These are phyloP conservation scores for Umimayanthus kanabou DNA, from an alignment of 92 coral and sea anemone genomes.

Conservation along the genomic window DNA sequence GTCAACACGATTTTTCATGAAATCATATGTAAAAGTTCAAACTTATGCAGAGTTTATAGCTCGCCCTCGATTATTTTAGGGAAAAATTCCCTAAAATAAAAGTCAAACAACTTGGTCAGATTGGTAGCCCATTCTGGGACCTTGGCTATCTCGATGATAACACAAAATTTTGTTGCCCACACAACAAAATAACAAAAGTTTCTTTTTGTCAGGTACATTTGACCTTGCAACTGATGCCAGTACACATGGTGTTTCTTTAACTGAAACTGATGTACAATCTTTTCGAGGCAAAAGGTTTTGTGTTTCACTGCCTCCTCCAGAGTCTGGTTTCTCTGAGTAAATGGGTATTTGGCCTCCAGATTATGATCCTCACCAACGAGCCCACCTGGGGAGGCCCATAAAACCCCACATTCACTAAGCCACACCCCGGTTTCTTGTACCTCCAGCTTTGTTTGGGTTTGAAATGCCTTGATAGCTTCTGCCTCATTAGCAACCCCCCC, in stretches of 20 bases:
- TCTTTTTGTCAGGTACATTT: constrained; percentile 44
- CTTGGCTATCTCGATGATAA: not conserved
- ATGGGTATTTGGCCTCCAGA: constrained; percentile 55
- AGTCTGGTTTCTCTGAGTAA: constrained; percentile 13
- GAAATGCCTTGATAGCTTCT: constrained; percentile 45
- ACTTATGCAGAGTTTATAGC: not conserved
- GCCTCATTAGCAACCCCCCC: constrained; percentile 41
- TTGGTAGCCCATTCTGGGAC: not conserved
- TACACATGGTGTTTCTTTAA: constrained; percentile 49
- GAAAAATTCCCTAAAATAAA: not conserved
- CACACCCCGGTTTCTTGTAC: constrained; percentile 56
- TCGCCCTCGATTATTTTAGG: not conserved
- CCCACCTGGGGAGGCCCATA: constrained; percentile 57
- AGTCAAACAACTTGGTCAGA: not conserved
- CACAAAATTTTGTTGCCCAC: constrained; percentile 39
- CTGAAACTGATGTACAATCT: not conserved
- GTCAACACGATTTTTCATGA: too few species aligned
- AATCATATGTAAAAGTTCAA: too few species aligned
- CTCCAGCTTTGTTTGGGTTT: constrained; percentile 5
- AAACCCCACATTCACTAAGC: constrained; percentile 46
- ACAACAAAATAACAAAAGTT: constrained; percentile 48
- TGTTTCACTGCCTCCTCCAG: not conserved
- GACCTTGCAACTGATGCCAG: constrained; percentile 70
- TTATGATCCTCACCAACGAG: constrained; percentile 44
- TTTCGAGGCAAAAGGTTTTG: not conserved